phyloP scores from a whole-genome alignment of 2,888 invertebrate genomes.

The Heterodera filipjevi region DNA sequence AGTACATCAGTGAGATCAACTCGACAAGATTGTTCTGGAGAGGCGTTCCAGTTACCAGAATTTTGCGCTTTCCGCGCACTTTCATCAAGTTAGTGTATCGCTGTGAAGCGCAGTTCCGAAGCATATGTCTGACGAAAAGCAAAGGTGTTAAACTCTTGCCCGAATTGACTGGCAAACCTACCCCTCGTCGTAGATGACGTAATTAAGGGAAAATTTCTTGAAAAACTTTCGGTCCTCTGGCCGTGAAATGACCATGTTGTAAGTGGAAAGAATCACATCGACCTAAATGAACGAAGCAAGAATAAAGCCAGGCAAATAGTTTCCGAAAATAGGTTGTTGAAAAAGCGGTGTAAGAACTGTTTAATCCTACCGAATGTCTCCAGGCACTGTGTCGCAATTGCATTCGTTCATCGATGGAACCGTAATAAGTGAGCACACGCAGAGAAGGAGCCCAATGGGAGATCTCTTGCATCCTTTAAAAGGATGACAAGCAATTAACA shows the following conservation, averaged over 20 bases:
- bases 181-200: slow-evolving; percentile 90
- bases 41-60: slow-evolving; percentile 91
- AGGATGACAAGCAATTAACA: not conserved
- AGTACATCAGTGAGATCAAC: slow-evolving; percentile 89
- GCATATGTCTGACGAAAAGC: slow-evolving; percentile 72
- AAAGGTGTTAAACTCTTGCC: not conserved
- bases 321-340: no score
- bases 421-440: slow-evolving; percentile 60
- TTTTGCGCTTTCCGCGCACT: slow-evolving; percentile 67
- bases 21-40: slow-evolving; percentile 93
- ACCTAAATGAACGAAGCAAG: slow-evolving; percentile 35
- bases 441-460: slow-evolving; percentile 53
- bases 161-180: no score
- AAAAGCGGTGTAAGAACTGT: not conserved
- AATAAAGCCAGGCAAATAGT: no score
- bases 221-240: slow-evolving; percentile 88
- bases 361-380: not conserved
- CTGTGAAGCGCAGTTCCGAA: slow-evolving; percentile 55
- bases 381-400: slow-evolving; percentile 47
- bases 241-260: slow-evolving; percentile 81
- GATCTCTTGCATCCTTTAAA: slow-evolving; percentile 45
- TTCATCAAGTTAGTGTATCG: slow-evolving; percentile 53
- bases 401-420: slow-evolving; percentile 53
- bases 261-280: slow-evolving; percentile 57
- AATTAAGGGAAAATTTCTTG: slow-evolving; percentile 79